Evolutionary conservation across 1,140 invertebrate genomes (phyloP), one percentile per base, ranked within the genome.

Genomic region (Triops cancriformis): DNA sequence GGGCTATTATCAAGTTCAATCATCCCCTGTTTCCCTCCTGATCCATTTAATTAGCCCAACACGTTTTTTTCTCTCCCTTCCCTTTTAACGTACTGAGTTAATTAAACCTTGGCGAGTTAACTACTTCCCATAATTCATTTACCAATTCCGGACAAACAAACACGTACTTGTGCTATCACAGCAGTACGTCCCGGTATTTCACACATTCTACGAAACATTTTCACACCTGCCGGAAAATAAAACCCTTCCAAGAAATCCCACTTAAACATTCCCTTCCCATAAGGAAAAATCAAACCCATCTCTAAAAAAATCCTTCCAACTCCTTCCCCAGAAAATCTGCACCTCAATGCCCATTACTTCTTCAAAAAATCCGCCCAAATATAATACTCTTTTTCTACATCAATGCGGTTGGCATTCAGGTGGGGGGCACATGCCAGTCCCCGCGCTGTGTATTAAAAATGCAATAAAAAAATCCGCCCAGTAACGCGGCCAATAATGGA

Each of bases 141-240:
- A 64, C 51, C 51, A 64, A 64, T 64, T 64, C 6, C 51, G 18
- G 4, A 64, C 1, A 23, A n/a, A 64, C 18, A 6, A 64, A 7
- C 51, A n/a, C 6, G 3, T 7, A 10, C 3, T 64, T 0, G 14
- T 64, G 2, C 31, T 37, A 37, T 37, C 31, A 37, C 31, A 37
- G 31, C 31, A 64, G 18, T 23, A 6, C 51, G n/a, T 9, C 14
- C 23, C 51, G 23, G 45, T 23, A 64, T 64, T 64, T 18, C 45
- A 14, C 14, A 64, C 45, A 64, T 23, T 14, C 14, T 23, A 64
- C 23, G 51, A 23, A 64, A 64, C 23, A 64, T 9, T 64, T 0
- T 64, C 51, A 64, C 51, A 64, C 51, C 51, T 64, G 51, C 51
- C 51, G 51, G 51, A 64, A 64, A 64, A 14, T 64, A 64, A 23